phyloP scores from a whole-genome alignment of 2,797 vertebrate genomes.

The Spinibarbus caldwelli region DNA sequence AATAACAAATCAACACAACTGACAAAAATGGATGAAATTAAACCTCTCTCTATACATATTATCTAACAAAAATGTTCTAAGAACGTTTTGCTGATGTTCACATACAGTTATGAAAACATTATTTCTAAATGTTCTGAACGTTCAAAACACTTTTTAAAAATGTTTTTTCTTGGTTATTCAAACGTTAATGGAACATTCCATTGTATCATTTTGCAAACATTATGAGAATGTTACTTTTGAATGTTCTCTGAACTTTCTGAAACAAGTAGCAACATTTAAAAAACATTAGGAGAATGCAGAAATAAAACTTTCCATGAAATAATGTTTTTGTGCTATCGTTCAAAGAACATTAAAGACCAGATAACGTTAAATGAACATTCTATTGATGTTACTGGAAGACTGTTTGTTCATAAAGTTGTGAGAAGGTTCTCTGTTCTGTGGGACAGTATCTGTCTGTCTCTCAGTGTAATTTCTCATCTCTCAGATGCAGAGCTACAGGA shows the following conservation, averaged over 20 bases:
- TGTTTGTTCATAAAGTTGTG: background rate
- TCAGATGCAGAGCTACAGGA: slow-evolving; percentile 62
- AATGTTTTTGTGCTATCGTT: background rate
- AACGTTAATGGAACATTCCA: background rate
- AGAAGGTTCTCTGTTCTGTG: background rate
- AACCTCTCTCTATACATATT: too few species aligned
- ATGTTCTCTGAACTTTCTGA: too few species aligned
- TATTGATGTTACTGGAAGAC: background rate
- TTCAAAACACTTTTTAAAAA: too few species aligned
- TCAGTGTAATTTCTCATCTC: slow-evolving; percentile 6
- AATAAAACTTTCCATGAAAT: too few species aligned
- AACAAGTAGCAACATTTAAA: too few species aligned
- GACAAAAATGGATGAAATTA: too few species aligned
- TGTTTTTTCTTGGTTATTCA: too few species aligned
- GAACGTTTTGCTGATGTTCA: too few species aligned
- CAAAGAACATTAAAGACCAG: background rate
- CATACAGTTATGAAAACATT: background rate
- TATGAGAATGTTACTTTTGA: background rate
- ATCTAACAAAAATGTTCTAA: background rate
- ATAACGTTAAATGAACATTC: background rate
- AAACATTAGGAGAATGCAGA: too few species aligned
- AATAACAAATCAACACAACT: background rate
- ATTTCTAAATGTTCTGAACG: background rate
- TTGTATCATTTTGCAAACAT: background rate
- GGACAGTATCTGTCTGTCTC: background rate